Percentiles rank a stretch among this genome's conserved stretches.
Evolutionary conservation across 2,888 invertebrate genomes (phyloP).

Genomic region (Rhyacophila evoluta): DNA sequence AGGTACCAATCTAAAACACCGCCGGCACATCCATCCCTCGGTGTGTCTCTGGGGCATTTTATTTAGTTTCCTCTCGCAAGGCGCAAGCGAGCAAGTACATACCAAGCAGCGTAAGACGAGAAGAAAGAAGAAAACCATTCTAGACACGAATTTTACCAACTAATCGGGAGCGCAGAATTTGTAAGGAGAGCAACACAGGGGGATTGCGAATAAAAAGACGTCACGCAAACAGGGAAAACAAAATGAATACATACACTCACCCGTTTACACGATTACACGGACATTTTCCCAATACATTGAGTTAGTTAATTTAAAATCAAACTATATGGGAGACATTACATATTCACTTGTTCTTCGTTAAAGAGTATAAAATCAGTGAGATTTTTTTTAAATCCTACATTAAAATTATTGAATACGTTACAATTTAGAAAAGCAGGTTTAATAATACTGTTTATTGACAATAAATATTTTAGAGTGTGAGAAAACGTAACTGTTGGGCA

Average conservation of each 20-base stretch:
- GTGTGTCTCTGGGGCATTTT: not conserved
- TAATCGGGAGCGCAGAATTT: not conserved
- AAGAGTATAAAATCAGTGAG: too few species aligned
- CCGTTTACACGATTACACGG: not conserved
- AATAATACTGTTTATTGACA: too few species aligned
- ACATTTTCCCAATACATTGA: too few species aligned
- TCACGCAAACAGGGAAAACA: not conserved
- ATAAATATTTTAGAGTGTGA: too few species aligned
- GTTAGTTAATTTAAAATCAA: too few species aligned
- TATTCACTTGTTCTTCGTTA: too few species aligned
- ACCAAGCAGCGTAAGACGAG: not conserved
- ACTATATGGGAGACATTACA: too few species aligned
- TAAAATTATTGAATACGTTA: too few species aligned
- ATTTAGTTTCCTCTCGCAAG: not conserved
- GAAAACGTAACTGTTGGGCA: too few species aligned
- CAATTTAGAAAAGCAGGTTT: too few species aligned
- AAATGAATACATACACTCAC: not conserved
- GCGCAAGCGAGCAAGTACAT: not conserved
- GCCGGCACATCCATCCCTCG: not conserved
- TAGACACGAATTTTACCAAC: constrained; percentile 2
- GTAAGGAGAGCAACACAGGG: not conserved
- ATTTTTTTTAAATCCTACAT: too few species aligned
- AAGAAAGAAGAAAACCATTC: not conserved
- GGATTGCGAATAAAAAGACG: not conserved
- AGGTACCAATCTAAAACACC: too few species aligned